phyloP scores from a whole-genome alignment of 53 echinoderm and acorn worm species.

The Patiria pectinifera region DNA sequence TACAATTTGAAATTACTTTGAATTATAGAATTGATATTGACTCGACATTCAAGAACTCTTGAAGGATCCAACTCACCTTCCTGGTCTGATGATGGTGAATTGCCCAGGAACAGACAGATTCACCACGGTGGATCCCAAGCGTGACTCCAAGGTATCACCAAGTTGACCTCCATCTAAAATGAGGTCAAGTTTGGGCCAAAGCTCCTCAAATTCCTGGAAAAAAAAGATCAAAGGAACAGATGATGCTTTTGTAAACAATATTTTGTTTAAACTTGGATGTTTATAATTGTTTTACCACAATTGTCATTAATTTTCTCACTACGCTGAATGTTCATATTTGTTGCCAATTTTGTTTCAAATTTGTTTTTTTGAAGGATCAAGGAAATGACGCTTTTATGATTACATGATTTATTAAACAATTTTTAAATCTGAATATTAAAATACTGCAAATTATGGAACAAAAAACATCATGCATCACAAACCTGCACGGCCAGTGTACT shows the following conservation, averaged over 20 bases:
- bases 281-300: too few species aligned
- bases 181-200: conserved; percentile 85
- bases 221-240: conserved; percentile 5
- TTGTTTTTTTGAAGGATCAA: too few species aligned
- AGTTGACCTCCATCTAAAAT: conserved; percentile 86
- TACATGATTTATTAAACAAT: neutral
- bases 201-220: conserved; percentile 86
- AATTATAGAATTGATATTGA: neutral
- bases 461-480: neutral
- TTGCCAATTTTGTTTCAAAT: too few species aligned
- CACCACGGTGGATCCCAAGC: conserved; percentile 90
- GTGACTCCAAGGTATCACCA: conserved; percentile 77
- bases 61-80: conserved; percentile 69
- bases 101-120: conserved; percentile 83
- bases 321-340: too few species aligned
- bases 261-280: neutral
- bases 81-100: conserved; percentile 85
- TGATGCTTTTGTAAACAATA: too few species aligned
- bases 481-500: conserved; percentile 90
- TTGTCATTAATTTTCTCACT: too few species aligned
- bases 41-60: neutral
- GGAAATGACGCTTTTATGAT: neutral
- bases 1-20: neutral
- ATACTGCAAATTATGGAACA: neutral
- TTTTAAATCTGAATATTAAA: neutral